phyloP scores from a whole-genome alignment of 37 sponge, comb jelly and placozoan species.

The Halisarca cf. caerulea region DNA sequence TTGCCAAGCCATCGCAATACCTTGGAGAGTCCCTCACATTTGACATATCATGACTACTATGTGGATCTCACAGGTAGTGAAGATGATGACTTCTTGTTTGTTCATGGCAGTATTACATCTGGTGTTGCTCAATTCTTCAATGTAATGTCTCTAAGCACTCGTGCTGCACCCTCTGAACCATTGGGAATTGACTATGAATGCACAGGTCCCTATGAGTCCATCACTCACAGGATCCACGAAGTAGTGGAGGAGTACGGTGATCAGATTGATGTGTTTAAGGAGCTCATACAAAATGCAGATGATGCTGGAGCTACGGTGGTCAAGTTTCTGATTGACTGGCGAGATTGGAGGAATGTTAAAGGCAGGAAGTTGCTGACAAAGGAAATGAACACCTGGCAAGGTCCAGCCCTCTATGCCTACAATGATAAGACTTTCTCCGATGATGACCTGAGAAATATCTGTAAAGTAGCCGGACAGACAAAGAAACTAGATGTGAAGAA shows the following conservation, averaged over 20 bases:
- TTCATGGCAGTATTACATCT: conserved; percentile 35
- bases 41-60: conserved; percentile 15
- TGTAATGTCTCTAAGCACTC: conserved; percentile 55
- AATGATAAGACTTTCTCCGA: conserved; percentile 76
- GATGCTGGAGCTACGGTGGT: conserved; percentile 83
- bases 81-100: conserved; percentile 21
- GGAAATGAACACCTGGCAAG: conserved; percentile 82
- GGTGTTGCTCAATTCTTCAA: conserved; percentile 43
- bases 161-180: conserved; percentile 55
- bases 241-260: conserved; percentile 66
- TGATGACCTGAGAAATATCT: conserved; percentile 71
- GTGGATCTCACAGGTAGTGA: not conserved
- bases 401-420: conserved; percentile 81
- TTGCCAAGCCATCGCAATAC: not conserved
- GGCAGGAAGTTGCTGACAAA: conserved; percentile 28
- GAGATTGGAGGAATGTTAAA: conserved; percentile 49
- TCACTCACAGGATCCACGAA: conserved; percentile 62
- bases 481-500: conserved; percentile 66
- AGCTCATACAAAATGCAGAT: conserved; percentile 91
- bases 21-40: not conserved
- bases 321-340: conserved; percentile 81
- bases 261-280: conserved; percentile 82
- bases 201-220: conserved; percentile 51
- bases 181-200: conserved; percentile 26
- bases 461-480: conserved; percentile 66